Evolutionary conservation across 2,113 vertebrate genomes (phyloP), one percentile per base, ranked within the genome.

Genomic region (Pholis gunnellus): DNA sequence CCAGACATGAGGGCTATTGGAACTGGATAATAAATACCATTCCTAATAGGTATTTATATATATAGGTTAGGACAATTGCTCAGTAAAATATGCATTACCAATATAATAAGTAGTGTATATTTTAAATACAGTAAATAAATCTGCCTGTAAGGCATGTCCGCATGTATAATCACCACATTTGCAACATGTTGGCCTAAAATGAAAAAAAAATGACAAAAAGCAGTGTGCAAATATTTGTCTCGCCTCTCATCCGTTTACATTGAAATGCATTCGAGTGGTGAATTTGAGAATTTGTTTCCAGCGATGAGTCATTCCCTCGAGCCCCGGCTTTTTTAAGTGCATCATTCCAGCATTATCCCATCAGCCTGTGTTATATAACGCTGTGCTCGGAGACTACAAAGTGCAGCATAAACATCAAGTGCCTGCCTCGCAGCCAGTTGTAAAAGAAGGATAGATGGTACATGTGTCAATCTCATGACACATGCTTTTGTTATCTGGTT

Each of bases 281-380:
- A 77, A 68, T 71, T 69, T 83, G 72, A 81, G 40, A 83, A 78
- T 73, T 67, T 18, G 31, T 85, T 75, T 79, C 40, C 22, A 5
- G 50, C 0, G 2, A 78, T 88, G 73, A 92, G 52, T 88, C 87
- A 88, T 90, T 72, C 64, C 31, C 50, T 57, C 4, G 15, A 83
- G 75, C 48, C 42, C 66, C 0, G 1, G 78, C 72, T 84, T 82
- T 72, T 83, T 79, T 83, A 60, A 84, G 57, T 65, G 68, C 84
- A 88, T 85, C 76, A 52, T 72, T 87, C 60, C 27, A 38, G 44
- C 63, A 71, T 81, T 73, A 78, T 83, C 72, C 77, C 59, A 82
- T 84, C 73, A 75, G 60, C 68, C 42, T 81, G 44, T 75, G 76
- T 86, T 88, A 52, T 68, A 54, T 79, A 89, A 86, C 22, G 3